Percentiles rank a stretch among this genome's conserved stretches.
phyloP scores from a whole-genome alignment of 2,113 vertebrate genomes.

The Podilymbus podiceps region DNA sequence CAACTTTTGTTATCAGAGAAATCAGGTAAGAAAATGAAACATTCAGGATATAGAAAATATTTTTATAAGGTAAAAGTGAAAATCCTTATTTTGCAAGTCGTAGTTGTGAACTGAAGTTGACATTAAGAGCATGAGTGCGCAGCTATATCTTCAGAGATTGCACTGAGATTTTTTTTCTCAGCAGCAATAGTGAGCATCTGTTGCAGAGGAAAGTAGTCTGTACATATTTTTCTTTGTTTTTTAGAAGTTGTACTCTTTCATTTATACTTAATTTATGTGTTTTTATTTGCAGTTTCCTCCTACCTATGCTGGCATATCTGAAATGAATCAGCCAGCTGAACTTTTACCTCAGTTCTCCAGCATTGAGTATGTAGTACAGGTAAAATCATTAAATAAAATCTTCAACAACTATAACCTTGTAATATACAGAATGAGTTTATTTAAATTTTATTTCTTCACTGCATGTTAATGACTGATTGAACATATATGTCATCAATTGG shows the following conservation, averaged over 20 bases:
- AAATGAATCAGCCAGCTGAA: constrained; percentile 96
- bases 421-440: not conserved
- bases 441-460: not conserved
- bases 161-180: not conserved
- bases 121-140: not conserved
- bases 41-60: not conserved
- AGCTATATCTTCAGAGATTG: not conserved
- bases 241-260: not conserved
- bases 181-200: not conserved
- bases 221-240: not conserved
- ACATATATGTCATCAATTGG: not conserved
- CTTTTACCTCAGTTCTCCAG: constrained; percentile 97
- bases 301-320: constrained; percentile 95
- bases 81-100: not conserved
- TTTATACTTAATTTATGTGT: not conserved
- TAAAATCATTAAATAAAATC: constrained; percentile 59
- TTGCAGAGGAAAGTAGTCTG: not conserved
- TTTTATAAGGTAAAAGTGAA: not conserved
- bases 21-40: constrained; percentile 84
- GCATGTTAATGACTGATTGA: not conserved
- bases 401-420: not conserved
- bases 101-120: not conserved
- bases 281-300: constrained; percentile 88
- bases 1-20: constrained; percentile 99
- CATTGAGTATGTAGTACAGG: constrained; percentile 98